A percentile compares a stretch with the other conserved stretches of the same genome.
Evolutionary conservation across 1,140 invertebrate genomes (phyloP).

Genomic region (Procambarus clarkii): DNA sequence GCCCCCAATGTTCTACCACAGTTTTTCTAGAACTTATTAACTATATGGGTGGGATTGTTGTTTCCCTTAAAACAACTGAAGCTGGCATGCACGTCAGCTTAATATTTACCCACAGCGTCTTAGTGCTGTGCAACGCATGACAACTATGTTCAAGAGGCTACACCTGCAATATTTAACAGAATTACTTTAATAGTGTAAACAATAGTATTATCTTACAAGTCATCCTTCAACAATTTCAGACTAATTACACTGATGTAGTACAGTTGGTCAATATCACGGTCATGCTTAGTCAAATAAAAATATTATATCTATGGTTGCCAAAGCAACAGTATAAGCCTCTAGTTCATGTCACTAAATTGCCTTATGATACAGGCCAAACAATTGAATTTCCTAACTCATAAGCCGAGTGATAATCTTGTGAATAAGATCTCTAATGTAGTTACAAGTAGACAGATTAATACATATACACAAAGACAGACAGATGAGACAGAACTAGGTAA

Average conservation of each 20-base stretch:
- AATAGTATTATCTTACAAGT: slow-evolving; percentile 13
- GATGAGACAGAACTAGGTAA: neutral
- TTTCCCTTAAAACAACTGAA: neutral
- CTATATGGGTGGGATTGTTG: neutral
- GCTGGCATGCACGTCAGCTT: neutral
- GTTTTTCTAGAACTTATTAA: neutral
- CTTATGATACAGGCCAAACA: neutral
- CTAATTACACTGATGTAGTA: neutral
- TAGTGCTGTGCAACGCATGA: neutral
- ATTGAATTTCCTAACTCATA: neutral
- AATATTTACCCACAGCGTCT: neutral
- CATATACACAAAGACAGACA: slow-evolving; percentile 4
- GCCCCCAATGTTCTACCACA: neutral
- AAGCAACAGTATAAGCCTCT: slow-evolving; percentile 4
- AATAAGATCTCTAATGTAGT: neutral
- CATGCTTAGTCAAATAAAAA: slow-evolving; percentile 2
- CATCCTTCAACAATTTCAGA: slow-evolving; percentile 7
- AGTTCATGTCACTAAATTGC: neutral
- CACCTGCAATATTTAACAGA: neutral
- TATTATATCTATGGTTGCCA: neutral
- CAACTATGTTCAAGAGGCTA: neutral
- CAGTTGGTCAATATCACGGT: neutral
- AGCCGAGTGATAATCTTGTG: neutral
- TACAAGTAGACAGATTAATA: neutral
- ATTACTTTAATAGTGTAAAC: slow-evolving; percentile 1